Base-by-base conservation (phyloP, 2,113 vertebrate genomes). In the Vulpes ferrilata region DNA sequence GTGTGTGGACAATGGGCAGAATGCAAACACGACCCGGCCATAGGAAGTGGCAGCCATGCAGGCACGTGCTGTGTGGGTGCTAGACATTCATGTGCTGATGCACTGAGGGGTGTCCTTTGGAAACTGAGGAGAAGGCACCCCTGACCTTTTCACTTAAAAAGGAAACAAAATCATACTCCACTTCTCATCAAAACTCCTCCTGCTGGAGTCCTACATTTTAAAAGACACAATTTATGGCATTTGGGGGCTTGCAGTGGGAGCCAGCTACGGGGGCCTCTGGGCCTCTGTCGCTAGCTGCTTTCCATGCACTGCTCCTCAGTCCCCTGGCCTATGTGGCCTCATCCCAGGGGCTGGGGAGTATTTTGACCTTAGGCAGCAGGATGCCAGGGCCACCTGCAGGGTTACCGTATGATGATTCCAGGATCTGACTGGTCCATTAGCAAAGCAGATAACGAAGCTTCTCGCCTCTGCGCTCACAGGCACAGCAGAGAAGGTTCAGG, bases 11-110 rank as follows among this genome's bases (percentile, higher is more conserved):
- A 83, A 95, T 8, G 88, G 57, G 81, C 43, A 13, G 97, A 98
- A 97, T 95, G 80, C 82, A 92, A 94, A 97, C 43, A 83, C 64
- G 95, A 92, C 84, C 96, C 90, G 84, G 84, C 59, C 80, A 11
- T 15, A 85, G 95, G 87, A 85, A 90, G 0, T 87, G 92, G 84
- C 30, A 48, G 84, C 80, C 67, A 69, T 25, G 43, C 51, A 43
- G 59, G 27, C 73, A 17, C 73, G 86, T 0, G 25, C 86, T 30
- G 25, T 27, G 67, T 48, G 2, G 2, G 20, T 0, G 25, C 38
- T 64, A 83, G 96, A 62, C 35, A 55, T 90, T 92, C 96, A 92
- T n/a, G 92, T 51, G 59, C 84, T 57, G 30, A 86, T 92, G 69
- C 88, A 12, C 17, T 12, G 27, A 11, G 4, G 71, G 76, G 55